phyloP scores from a whole-genome alignment of 2,113 vertebrate species.

The Indicator indicator region DNA sequence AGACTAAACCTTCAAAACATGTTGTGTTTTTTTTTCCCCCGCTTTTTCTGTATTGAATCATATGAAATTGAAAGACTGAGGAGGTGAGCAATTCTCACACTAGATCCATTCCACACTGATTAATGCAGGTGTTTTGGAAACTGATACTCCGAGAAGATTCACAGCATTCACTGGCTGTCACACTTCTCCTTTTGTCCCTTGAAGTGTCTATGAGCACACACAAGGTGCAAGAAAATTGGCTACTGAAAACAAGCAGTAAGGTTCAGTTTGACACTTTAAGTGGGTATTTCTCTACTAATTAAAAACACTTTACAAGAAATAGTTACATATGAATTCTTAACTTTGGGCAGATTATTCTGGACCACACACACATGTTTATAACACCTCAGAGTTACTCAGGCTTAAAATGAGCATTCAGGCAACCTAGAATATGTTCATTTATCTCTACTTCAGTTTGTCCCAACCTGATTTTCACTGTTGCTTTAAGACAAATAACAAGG shows the following conservation, averaged over 20 bases:
- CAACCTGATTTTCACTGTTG: background rate
- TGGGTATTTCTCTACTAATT: background rate
- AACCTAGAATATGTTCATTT: background rate
- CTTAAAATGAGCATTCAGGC: background rate
- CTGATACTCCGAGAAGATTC: slow-evolving; percentile 51
- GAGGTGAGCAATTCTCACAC: background rate
- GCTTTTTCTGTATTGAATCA: background rate
- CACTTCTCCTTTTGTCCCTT: background rate
- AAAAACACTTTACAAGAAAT: background rate
- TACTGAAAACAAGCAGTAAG: background rate
- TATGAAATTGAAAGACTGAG: background rate
- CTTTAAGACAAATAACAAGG: background rate
- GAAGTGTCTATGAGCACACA: background rate
- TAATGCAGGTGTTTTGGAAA: slow-evolving; percentile 45
- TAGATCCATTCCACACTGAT: background rate
- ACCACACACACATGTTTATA: background rate
- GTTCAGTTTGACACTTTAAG: background rate
- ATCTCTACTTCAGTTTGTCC: background rate
- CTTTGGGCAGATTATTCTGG: background rate
- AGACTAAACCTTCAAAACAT: background rate
- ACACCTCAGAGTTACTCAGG: background rate
- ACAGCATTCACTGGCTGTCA: slow-evolving; percentile 33
- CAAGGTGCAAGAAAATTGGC: background rate
- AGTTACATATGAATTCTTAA: background rate
- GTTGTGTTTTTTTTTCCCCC: fast-evolving